Base-by-base conservation (phyloP, 2,797 vertebrate species). In the Anguilla megastoma region DNA sequence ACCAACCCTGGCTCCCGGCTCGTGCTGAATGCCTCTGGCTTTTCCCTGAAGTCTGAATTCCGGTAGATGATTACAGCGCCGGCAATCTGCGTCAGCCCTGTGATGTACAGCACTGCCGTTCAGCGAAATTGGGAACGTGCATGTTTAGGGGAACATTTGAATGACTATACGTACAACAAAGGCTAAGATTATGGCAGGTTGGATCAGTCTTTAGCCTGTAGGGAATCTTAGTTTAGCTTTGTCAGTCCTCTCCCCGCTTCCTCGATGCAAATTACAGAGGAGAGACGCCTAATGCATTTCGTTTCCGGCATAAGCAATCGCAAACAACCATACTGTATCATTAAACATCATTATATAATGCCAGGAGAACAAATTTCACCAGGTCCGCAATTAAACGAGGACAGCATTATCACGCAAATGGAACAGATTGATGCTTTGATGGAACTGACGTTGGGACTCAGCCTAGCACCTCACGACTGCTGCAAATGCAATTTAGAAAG, bases 111-210 rank as follows among this genome's bases (percentile, higher is more conserved):
- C 94, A 90, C 93, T 91, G 92, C 91, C 50, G 89, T 93, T 79
- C 87, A 7, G 88, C 82, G 2, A 71, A 79, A 88, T 52, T 85
- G 60, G 69, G 86, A 82, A 87, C 90, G 87, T 58, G 85, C 27
- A 90, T 91, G 90, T 93, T 87, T 93, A 79, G 74, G 89, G 92
- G 93, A 94, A 94, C 92, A 94, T 95, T 96, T 96, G 94, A 95
- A 95, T 95, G 95, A 95, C 93, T 91, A 93, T 91, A 92, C 92
- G 92, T 92, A 95, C 94, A 95, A 95, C 95, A 96, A 95, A 94
- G 94, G 93, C 91, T 91, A 91, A 94, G 93, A 95, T 95, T 95
- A 93, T 92, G 92, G 92, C 91, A 94, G 94, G 94, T 92, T 94
- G 90, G 92, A 94, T 93, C 90, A 93, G 91, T 93, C 92, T 93